Conservation (phyloP, 2,113 vertebrate species). For the Pyxicephalus adspersus region DNA sequence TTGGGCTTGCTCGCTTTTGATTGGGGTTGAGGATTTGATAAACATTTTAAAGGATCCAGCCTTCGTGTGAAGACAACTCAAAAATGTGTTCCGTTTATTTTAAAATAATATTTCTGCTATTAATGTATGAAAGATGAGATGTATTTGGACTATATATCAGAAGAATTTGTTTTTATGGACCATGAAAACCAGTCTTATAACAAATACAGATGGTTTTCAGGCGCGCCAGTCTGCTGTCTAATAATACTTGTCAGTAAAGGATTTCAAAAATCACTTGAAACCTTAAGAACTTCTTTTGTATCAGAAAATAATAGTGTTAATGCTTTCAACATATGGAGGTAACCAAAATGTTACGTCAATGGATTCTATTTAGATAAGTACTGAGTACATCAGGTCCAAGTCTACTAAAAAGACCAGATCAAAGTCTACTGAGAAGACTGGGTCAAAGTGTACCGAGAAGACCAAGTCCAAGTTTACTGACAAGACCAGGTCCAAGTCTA, state of each 20-base stretch:
- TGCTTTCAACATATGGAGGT: too few relatives aligned
- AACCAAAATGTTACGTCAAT: too few relatives aligned
- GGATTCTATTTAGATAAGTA: too few relatives aligned
- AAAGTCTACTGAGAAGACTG: too few relatives aligned
- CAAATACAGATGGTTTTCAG: slow-evolving; percentile 33
- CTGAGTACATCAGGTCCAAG: too few relatives aligned
- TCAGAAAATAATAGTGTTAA: too few relatives aligned
- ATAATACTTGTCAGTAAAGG: not conserved
- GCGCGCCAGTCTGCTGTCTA: not conserved
- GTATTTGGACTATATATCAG: slow-evolving; percentile 37
- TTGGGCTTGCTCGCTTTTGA: slow-evolving; percentile 1
- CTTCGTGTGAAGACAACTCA: slow-evolving; percentile 40
- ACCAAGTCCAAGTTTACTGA: too few relatives aligned
- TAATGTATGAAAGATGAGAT: slow-evolving; percentile 43
- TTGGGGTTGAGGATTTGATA: slow-evolving; percentile 29
- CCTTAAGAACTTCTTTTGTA: too few relatives aligned
- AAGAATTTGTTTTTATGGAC: slow-evolving; percentile 44
- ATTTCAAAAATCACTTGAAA: not conserved
- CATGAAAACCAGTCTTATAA: slow-evolving; percentile 27
- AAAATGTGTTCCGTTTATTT: slow-evolving; percentile 40
- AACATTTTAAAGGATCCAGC: slow-evolving; percentile 42
- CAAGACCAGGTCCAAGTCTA: too few relatives aligned
- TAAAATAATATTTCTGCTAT: slow-evolving; percentile 37
- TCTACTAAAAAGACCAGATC: too few relatives aligned
- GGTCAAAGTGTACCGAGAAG: too few relatives aligned